Evolutionary conservation across 2,113 vertebrate species (phyloP).

Genomic region (Callopanchax toddi): DNA sequence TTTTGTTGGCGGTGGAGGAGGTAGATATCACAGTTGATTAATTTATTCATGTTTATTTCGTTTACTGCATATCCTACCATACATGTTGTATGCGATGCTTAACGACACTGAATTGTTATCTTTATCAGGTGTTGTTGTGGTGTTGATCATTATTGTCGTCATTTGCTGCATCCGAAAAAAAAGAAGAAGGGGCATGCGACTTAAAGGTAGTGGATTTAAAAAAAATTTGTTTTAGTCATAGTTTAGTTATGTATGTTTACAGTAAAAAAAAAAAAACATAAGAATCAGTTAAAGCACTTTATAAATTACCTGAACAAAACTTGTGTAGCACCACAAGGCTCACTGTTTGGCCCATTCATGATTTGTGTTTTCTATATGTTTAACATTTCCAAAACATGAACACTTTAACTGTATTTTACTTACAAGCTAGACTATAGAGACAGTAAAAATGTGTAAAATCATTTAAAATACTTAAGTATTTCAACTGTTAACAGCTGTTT

Average conservation of each 20-base stretch:
- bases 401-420: background rate
- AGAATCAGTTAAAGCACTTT: too few species aligned
- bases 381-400: background rate
- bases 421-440: too few species aligned
- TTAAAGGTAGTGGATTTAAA: slow-evolving; percentile 29
- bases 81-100: background rate
- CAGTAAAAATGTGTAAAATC: too few species aligned
- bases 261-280: too few species aligned
- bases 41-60: background rate
- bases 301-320: background rate
- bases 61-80: background rate
- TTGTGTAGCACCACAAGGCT: background rate
- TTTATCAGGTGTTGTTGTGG: slow-evolving; percentile 45
- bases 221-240: too few species aligned
- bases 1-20: slow-evolving; percentile 49
- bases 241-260: too few species aligned
- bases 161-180: slow-evolving; percentile 32
- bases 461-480: too few species aligned
- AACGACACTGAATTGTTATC: background rate
- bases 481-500: too few species aligned
- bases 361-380: background rate
- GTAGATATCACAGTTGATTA: background rate
- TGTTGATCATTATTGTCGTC: slow-evolving; percentile 40
- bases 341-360: background rate
- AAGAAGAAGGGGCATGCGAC: background rate